A percentile compares a stretch with the other conserved stretches of the same genome.
These are phyloP conservation scores for Rhynchomys soricoides DNA, from an alignment of 2,113 vertebrate genomes.

Conservation along the genomic window DNA sequence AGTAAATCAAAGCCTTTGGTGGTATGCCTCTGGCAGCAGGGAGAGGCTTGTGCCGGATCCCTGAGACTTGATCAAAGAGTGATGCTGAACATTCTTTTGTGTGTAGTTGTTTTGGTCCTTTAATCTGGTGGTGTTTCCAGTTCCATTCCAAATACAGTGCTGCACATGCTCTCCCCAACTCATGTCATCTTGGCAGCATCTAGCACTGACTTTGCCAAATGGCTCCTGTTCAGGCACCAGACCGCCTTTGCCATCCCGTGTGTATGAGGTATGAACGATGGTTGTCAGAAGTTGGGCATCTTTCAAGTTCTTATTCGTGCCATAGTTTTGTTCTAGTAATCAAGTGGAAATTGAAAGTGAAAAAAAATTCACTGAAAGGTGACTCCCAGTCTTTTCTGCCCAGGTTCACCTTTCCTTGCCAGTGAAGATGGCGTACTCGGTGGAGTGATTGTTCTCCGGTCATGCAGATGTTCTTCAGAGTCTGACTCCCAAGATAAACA, in stretches of 20 bases:
- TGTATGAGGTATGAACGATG: constrained; percentile 24
- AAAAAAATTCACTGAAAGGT: constrained; percentile 51
- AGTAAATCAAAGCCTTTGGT: constrained; percentile 74
- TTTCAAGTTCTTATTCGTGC: constrained; percentile 47
- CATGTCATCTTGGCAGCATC: constrained; percentile 49
- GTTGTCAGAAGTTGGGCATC: constrained; percentile 29
- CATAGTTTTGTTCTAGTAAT: constrained; percentile 28
- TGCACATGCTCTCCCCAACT: not conserved
- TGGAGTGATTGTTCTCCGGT: constrained; percentile 97
- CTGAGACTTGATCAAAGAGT: constrained; percentile 72
- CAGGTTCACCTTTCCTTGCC: constrained; percentile 97
- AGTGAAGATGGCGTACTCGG: constrained; percentile 96
- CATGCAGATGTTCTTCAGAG: constrained; percentile 92
- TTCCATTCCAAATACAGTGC: constrained; percentile 60
- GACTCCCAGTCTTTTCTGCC: constrained; percentile 52
- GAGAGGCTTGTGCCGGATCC: constrained; percentile 60
- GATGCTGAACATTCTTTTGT: constrained; percentile 23
- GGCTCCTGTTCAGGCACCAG: not conserved
- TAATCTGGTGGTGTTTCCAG: constrained; percentile 70
- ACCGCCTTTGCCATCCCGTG: constrained; percentile 34
- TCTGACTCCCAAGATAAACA: constrained; percentile 91
- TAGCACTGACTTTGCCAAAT: constrained; percentile 56
- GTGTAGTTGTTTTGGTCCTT: constrained; percentile 69
- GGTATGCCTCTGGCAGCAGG: constrained; percentile 49
- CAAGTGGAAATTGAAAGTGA: constrained; percentile 22